These are phyloP conservation scores for Callinectes sapidus DNA, from an alignment of 2,888 invertebrate genomes.

Conservation along the genomic window DNA sequence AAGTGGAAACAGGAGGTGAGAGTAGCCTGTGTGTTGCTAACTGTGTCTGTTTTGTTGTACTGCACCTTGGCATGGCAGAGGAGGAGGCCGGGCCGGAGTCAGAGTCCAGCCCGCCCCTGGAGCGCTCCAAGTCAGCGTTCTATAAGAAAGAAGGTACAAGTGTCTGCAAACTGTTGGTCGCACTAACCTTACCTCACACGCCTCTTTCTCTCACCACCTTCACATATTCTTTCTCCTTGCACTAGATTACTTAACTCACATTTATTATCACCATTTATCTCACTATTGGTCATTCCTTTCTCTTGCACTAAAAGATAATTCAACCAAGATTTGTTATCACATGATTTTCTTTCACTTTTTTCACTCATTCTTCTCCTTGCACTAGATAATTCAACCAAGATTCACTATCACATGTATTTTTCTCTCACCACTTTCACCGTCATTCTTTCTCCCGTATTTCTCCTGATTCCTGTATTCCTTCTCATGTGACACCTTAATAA, in stretches of 20 bases:
- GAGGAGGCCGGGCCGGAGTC: slow-evolving; percentile 53
- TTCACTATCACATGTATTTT: too few species aligned
- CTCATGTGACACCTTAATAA: too few species aligned
- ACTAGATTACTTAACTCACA: not conserved
- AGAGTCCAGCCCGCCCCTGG: slow-evolving; percentile 54
- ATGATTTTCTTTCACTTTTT: too few species aligned
- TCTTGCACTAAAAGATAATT: too few species aligned
- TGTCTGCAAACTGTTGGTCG: not conserved
- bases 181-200: not conserved
- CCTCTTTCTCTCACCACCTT: not conserved
- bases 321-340: too few species aligned
- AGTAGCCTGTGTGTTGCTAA: slow-evolving; percentile 37
- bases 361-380: too few species aligned
- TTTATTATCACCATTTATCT: too few species aligned
- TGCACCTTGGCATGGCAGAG: slow-evolving; percentile 55
- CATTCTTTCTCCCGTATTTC: too few species aligned
- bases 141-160: slow-evolving; percentile 67
- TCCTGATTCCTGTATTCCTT: too few species aligned
- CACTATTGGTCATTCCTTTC: not conserved
- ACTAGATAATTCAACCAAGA: too few species aligned
- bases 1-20: not conserved
- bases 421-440: too few species aligned
- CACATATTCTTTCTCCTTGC: not conserved
- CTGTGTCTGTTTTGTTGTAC: slow-evolving; percentile 48
- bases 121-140: slow-evolving; percentile 69